Evolutionary conservation across 2,888 invertebrate genomes (phyloP).

Genomic region (Allolobophora icterica): DNA sequence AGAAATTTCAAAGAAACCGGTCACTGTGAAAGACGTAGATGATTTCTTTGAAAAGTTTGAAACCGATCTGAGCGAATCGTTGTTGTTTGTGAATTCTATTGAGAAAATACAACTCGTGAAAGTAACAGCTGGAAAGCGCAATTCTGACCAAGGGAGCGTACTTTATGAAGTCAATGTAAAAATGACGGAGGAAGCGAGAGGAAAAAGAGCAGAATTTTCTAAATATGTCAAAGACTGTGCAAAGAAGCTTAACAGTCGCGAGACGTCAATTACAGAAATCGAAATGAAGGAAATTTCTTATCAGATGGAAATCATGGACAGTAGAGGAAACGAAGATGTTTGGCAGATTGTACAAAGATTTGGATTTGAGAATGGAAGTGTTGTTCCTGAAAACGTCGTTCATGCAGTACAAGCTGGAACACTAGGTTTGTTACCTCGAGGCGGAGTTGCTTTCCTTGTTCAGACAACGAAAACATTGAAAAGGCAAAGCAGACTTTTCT

Average conservation of each 20-base stretch:
- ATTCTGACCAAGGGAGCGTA: background rate
- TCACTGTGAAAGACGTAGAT: constrained; percentile 46
- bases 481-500: constrained; percentile 42
- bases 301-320: constrained; percentile 44
- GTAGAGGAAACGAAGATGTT: constrained; percentile 45
- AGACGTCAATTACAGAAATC: constrained; percentile 13
- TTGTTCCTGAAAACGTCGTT: constrained; percentile 44
- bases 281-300: constrained; percentile 41
- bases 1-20: constrained; percentile 48
- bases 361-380: constrained; percentile 48
- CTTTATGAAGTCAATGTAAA: constrained; percentile 37
- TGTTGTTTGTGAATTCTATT: constrained; percentile 58
- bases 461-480: constrained; percentile 24
- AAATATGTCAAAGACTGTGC: constrained; percentile 38
- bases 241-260: constrained; percentile 2
- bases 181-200: constrained; percentile 33
- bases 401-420: constrained; percentile 48
- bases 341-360: constrained; percentile 54
- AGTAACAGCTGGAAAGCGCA: constrained; percentile 39
- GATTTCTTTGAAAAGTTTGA: constrained; percentile 51
- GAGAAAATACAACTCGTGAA: constrained; percentile 49
- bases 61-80: constrained; percentile 51
- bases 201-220: background rate
- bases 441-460: constrained; percentile 48
- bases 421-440: constrained; percentile 48